Conservation (phyloP, 1,140 invertebrate genomes). For the Sitobion miscanthi region DNA sequence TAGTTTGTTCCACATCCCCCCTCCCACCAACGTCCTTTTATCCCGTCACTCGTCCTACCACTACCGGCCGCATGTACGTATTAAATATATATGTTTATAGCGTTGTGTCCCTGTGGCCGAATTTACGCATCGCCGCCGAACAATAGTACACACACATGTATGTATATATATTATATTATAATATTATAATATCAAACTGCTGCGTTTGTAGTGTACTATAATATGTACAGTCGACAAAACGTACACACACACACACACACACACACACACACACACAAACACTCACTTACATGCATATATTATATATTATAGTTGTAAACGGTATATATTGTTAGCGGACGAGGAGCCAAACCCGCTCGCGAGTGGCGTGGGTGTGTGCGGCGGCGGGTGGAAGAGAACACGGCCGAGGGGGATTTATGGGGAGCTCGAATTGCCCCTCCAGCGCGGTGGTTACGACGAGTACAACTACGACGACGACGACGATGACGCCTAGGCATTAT, state of each 20-base stretch:
- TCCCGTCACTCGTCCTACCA: neutral
- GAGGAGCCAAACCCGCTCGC: neutral
- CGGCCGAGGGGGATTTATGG: neutral
- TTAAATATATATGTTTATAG: constrained; percentile 34
- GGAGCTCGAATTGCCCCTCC: neutral
- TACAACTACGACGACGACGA: neutral
- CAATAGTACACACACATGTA: neutral
- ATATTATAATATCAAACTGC: constrained; percentile 1
- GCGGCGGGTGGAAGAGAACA: neutral
- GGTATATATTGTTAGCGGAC: neutral
- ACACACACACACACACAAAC: neutral
- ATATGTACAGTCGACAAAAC: neutral
- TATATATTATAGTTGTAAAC: neutral
- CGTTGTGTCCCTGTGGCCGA: constrained; percentile 33
- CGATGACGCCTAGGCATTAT: neutral
- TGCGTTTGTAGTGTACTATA: neutral
- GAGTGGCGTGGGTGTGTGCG: neutral
- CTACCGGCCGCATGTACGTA: neutral
- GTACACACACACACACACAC: too few species aligned
- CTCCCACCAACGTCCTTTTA: neutral
- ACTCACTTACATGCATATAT: neutral
- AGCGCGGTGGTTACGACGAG: neutral
- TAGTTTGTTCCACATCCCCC: neutral
- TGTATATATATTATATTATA: neutral
- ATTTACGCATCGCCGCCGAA: constrained; percentile 1